Base-by-base conservation (phyloP, 2,888 invertebrate species). In the Pyrrhopygopsis socrates region DNA sequence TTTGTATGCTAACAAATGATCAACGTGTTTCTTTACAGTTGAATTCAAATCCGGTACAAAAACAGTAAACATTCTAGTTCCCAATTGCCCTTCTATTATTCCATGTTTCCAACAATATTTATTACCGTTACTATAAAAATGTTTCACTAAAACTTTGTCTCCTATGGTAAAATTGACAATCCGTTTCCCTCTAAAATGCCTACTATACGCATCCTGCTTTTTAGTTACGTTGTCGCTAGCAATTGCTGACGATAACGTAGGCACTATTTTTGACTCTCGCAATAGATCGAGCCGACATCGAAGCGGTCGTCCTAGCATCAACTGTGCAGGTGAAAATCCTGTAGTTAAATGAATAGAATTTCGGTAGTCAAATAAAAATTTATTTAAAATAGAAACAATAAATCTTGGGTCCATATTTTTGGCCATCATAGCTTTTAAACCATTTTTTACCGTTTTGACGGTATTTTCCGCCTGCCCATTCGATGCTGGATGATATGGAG, bases 391-490 rank as follows among this genome's bases (percentile, higher is more conserved):
- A 22, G 50, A n/a, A n/a, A 18, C 22, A 18, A 86, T 20, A 41
- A 1, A 20, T 60, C 60, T 34, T 22, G 58, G 67, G 5, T 24
- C 20, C 2, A 34, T 15, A 76, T 75, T 38, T 71, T 9, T 60
- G 13, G 24, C n/a, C 58, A 86, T 29, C 27, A 88, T 63, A 15
- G 45, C 41, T 77, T 89, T 90, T 22, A 91, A n/a, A 4, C 78
- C 86, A 45, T 65, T 87, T 74, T 92, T 92, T 38, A 92, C 50
- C 5, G 74, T 83, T 77, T 89, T 90, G 0, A 90, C 90, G 2
- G 63, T 76, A 71, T 86, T 90, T 50, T 89, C 91, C 0, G 90
- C 89, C 22, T 86, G 88, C 0, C 88, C 85, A 34, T 90, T 90
- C 11, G 84, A 84, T 1, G 82, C 84, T 2, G 88, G 90, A 41